Evolutionary conservation across 2,797 vertebrate genomes (phyloP).

Genomic region (Urosaurus nigricauda): DNA sequence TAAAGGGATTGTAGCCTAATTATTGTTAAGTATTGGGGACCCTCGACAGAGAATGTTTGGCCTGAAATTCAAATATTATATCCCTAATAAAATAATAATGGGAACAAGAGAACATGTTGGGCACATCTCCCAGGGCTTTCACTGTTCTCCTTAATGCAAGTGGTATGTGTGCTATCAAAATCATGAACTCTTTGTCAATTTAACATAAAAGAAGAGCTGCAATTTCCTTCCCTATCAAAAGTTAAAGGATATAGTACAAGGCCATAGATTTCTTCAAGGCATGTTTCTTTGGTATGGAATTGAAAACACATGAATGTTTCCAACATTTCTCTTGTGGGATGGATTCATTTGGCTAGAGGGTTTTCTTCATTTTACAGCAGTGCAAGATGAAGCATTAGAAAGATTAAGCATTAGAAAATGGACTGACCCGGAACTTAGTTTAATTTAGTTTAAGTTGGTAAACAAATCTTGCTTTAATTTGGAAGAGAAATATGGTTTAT

Average conservation of each 20-base stretch:
- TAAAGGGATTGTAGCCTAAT: neutral
- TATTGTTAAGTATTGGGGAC: neutral
- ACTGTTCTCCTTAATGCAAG: too few relatives aligned
- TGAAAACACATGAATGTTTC: conserved; percentile 15
- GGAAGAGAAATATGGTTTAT: neutral
- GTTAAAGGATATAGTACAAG: neutral
- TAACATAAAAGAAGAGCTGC: conserved; percentile 5
- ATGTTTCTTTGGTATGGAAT: neutral
- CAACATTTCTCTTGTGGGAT: conserved; percentile 12
- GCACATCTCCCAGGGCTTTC: too few relatives aligned
- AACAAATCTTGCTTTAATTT: conserved; percentile 22
- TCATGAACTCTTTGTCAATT: neutral
- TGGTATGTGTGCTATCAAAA: neutral
- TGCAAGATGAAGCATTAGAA: neutral
- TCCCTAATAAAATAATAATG: neutral
- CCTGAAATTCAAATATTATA: neutral
- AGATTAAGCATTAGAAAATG: conserved; percentile 25
- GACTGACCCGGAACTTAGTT: neutral
- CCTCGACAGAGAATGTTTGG: neutral
- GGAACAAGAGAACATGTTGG: neutral
- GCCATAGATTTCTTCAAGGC: neutral
- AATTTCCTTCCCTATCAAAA: neutral
- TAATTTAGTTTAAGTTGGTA: conserved; percentile 12
- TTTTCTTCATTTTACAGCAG: conserved; percentile 26
- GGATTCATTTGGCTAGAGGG: neutral